Percentiles rank a stretch among this genome's conserved stretches.
These are phyloP conservation scores for Agapornis roseicollis DNA, from an alignment of 2,113 vertebrate genomes.

Conservation along the genomic window DNA sequence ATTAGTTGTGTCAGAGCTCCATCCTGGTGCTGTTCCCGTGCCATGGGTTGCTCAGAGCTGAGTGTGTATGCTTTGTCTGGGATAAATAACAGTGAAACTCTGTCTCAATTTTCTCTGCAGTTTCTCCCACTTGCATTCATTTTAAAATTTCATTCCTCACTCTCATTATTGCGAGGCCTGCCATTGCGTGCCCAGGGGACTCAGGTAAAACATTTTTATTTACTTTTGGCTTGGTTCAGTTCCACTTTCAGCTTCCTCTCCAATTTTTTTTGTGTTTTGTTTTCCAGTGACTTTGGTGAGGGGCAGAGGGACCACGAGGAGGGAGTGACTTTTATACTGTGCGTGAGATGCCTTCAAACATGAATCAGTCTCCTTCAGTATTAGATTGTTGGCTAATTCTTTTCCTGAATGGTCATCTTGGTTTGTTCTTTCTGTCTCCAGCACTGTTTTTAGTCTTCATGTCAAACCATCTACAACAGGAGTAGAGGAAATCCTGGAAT, in stretches of 20 bases:
- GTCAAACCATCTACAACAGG: background rate
- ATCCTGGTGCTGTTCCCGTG: background rate
- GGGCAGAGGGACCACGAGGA: background rate
- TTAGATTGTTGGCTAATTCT: conserved; percentile 3
- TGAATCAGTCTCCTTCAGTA: background rate
- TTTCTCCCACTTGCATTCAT: conserved; percentile 62
- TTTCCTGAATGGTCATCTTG: background rate
- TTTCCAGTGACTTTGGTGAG: background rate
- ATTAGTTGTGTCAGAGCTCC: conserved; percentile 46
- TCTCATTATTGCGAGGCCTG: conserved; percentile 37
- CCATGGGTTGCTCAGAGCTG: conserved; percentile 24
- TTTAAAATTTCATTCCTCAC: conserved; percentile 60
- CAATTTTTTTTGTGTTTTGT: background rate
- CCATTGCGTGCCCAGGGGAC: conserved; percentile 2
- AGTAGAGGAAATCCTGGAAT: background rate
- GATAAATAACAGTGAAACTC: conserved; percentile 58
- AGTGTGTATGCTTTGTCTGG: conserved; percentile 28
- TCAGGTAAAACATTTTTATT: conserved; percentile 56
- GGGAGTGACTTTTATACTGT: background rate
- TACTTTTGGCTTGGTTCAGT: conserved; percentile 28
- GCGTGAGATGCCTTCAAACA: background rate
- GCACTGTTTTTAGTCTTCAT: background rate
- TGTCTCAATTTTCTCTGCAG: conserved; percentile 56
- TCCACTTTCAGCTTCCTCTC: conserved; percentile 1
- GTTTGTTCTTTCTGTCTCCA: background rate